Percentiles rank a stretch among this genome's conserved stretches.
Conservation (phyloP, 2,888 invertebrate species). For the Druceiella hillmani region DNA sequence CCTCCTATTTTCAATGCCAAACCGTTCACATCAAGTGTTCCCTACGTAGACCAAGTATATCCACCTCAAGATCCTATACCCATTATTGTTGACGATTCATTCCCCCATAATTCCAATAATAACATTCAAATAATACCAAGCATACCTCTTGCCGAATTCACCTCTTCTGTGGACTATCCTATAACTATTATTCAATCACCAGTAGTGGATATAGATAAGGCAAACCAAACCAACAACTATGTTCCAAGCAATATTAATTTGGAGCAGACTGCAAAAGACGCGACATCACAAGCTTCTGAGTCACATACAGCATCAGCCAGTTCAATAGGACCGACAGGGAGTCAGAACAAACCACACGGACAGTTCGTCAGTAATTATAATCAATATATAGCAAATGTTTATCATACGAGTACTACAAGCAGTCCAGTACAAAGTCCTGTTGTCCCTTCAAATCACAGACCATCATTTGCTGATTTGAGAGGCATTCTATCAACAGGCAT, state of each 20-base stretch:
- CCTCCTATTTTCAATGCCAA: conserved; percentile 59
- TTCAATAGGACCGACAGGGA: too few species aligned
- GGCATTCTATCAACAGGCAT: conserved; percentile 38
- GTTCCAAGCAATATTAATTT: conserved; percentile 36
- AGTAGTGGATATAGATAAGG: conserved; percentile 52
- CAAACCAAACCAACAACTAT: conserved; percentile 38
- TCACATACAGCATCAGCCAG: conserved; percentile 42
- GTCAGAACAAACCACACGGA: too few species aligned
- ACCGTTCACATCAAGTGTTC: conserved; percentile 42
- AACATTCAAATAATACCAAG: conserved; percentile 57
- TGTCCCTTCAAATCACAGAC: conserved; percentile 34
- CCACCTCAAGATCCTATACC: conserved; percentile 30
- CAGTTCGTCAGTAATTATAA: conserved; percentile 15
- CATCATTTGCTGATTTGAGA: conserved; percentile 39
- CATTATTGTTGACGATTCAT: too few species aligned
- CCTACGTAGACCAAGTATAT: conserved; percentile 24
- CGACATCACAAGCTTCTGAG: conserved; percentile 50
- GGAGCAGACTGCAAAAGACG: conserved; percentile 43
- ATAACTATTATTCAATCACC: conserved; percentile 66
- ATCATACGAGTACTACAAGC: conserved; percentile 4
- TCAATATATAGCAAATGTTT: too few species aligned
- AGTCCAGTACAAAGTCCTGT: conserved; percentile 3
- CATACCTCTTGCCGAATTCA: conserved; percentile 60
- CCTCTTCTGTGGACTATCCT: conserved; percentile 68
- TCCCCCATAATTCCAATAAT: conserved; percentile 31